phyloP scores from a whole-genome alignment of 2,113 vertebrate genomes.

The Meriones unguiculatus region DNA sequence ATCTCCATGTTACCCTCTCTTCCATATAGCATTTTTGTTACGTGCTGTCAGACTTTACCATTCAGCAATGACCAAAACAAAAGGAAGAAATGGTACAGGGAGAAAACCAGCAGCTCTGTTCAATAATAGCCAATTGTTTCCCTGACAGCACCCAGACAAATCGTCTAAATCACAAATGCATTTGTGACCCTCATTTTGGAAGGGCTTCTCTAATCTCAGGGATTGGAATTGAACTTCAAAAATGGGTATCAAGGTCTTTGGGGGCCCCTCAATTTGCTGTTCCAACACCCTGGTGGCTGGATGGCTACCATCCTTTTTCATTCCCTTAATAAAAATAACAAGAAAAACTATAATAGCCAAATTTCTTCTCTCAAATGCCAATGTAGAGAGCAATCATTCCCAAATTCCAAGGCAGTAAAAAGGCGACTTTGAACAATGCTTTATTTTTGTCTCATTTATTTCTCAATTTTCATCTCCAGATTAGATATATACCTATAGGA shows the following conservation, averaged over 20 bases:
- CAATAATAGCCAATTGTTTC: constrained; percentile 74
- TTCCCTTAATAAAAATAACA: constrained; percentile 79
- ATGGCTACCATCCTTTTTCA: constrained; percentile 72
- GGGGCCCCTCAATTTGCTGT: constrained; percentile 64
- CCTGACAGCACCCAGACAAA: constrained; percentile 73
- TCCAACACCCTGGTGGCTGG: constrained; percentile 58
- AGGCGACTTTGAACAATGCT: constrained; percentile 65
- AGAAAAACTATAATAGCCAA: constrained; percentile 69
- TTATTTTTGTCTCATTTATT: constrained; percentile 79
- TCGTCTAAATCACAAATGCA: constrained; percentile 74
- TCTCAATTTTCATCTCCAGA: constrained; percentile 64
- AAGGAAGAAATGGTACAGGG: constrained; percentile 43
- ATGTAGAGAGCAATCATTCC: constrained; percentile 70
- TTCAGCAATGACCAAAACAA: constrained; percentile 53
- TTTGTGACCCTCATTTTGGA: constrained; percentile 72
- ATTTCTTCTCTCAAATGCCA: constrained; percentile 75
- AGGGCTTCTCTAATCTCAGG: constrained; percentile 67
- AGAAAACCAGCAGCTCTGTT: constrained; percentile 74
- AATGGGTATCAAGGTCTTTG: constrained; percentile 63
- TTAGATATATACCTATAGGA: constrained; percentile 56
- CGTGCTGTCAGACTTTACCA: constrained; percentile 65
- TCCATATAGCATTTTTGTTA: constrained; percentile 19
- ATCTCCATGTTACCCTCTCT: background rate
- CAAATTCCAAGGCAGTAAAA: constrained; percentile 55
- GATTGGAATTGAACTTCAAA: constrained; percentile 80